Percentiles rank a stretch among this genome's conserved stretches.
Conservation (phyloP, 2,113 vertebrate genomes). For the Cyanoramphus novaezelandiae region DNA sequence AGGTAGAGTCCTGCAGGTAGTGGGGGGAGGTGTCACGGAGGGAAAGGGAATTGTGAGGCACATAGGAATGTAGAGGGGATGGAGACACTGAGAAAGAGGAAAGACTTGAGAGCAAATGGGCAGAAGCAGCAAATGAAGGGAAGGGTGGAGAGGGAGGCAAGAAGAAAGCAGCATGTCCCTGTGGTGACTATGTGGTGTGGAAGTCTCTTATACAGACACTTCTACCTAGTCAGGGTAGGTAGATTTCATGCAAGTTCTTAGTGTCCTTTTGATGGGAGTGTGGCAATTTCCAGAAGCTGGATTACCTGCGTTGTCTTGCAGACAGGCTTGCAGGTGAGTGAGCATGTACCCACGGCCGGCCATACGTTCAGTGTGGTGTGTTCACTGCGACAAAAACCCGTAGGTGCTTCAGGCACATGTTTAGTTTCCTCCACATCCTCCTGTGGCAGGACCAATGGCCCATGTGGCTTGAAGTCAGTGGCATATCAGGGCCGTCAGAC, state of each 20-base stretch:
- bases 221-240: background rate
- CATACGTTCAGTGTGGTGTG: background rate
- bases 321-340: background rate
- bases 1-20: background rate
- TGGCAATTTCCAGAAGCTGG: background rate
- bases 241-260: background rate
- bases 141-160: background rate
- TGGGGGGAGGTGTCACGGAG: background rate
- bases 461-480: background rate
- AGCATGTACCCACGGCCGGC: background rate
- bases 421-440: background rate
- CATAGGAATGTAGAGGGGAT: background rate
- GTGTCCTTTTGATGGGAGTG: background rate
- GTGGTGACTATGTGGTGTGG: background rate
- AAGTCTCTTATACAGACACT: background rate
- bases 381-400: background rate
- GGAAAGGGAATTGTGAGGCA: background rate
- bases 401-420: background rate
- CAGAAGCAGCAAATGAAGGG: background rate
- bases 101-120: background rate
- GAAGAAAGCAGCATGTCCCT: background rate
- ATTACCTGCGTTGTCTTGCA: background rate
- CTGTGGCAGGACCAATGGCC: background rate
- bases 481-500: background rate
- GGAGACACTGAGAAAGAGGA: background rate